Base-by-base conservation (phyloP, 2,113 vertebrate species). In the Proteles cristata region DNA sequence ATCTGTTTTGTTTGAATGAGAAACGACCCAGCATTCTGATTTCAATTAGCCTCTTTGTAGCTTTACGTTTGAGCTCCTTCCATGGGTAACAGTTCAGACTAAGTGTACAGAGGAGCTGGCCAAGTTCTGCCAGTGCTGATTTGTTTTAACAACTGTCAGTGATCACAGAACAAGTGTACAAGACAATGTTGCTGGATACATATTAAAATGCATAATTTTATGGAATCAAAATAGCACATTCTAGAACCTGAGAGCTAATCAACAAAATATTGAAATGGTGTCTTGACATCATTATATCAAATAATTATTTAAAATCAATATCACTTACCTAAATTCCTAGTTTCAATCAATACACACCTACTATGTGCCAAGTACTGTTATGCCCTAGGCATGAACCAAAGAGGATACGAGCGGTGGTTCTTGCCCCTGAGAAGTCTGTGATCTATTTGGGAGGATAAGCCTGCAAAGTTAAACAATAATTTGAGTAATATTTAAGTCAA, bases 1-100 rank as follows among this genome's bases (percentile, higher is more conserved):
- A 98, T 97, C 97, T 97, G 97, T 94, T 97, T 97, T 98, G 83
- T 88, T 97, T 96, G 96, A 97, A 80, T 58, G 71, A 96, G 96
- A 93, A 98, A 66, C 86, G 96, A 97, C 97, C 96, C 96, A 93
- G 94, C 93, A 92, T 97, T 96, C 90, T 96, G 96, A 97, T 97
- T 96, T 98, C 97, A 97, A 96, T 98, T 97, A 97, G 97, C 95
- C 97, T 97, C 97, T 97, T 98, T 88, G 97, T 95, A 96, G 97
- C 95, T 97, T 96, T 94, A 68, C 63, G 92, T 95, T 53, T 69
- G 79, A 83, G 93, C 96, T 94, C 86, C 26, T 94, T 98, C 92
- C 90, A 65, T 2, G 90, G 89, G 80, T 96, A 95, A 89, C 58
- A 58, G 95, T 96, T 97, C 96, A 95, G 33, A 77, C 69, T 3